These are phyloP conservation scores for Solen grandis DNA, from an alignment of 1,140 invertebrate genomes.

Conservation along the genomic window DNA sequence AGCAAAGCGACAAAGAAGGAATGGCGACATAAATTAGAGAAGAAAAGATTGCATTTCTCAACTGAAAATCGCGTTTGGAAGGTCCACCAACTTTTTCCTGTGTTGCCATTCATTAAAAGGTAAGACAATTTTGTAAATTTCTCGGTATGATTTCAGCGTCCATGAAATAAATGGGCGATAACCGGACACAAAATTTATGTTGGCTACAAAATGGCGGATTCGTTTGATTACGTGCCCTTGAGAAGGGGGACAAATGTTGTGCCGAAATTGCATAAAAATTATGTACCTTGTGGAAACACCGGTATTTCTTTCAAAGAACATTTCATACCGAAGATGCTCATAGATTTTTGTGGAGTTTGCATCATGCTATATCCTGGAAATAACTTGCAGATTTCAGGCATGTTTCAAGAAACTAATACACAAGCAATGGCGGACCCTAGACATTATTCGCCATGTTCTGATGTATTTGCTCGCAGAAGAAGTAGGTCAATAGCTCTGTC, in stretches of 20 bases:
- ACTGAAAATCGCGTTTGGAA: slow-evolving; percentile 16
- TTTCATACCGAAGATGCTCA: slow-evolving; percentile 20
- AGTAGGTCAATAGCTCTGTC: too few species aligned
- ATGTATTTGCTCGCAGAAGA: too few species aligned
- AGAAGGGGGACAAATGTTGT: slow-evolving; percentile 56
- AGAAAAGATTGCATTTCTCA: background rate
- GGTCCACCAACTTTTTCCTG: background rate
- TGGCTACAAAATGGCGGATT: slow-evolving; percentile 34
- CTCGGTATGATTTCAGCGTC: background rate
- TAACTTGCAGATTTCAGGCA: too few species aligned
- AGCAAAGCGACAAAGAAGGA: slow-evolving; percentile 35
- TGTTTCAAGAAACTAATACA: too few species aligned
- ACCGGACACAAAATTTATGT: slow-evolving; percentile 34
- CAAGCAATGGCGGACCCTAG: too few species aligned
- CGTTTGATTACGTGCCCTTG: slow-evolving; percentile 56
- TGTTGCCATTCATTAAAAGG: slow-evolving; percentile 4
- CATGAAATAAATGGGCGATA: slow-evolving; percentile 50
- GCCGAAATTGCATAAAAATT: slow-evolving; percentile 56
- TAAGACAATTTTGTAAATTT: background rate
- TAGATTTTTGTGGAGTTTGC: background rate
- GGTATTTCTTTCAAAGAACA: background rate
- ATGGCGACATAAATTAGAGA: slow-evolving; percentile 34
- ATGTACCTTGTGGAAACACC: slow-evolving; percentile 54
- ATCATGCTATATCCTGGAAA: background rate
- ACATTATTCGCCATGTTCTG: too few species aligned